A percentile compares a stretch with the other conserved stretches of the same genome.
These are phyloP conservation scores for Pelusios castaneus DNA, from an alignment of 2,113 vertebrate species.

Conservation along the genomic window DNA sequence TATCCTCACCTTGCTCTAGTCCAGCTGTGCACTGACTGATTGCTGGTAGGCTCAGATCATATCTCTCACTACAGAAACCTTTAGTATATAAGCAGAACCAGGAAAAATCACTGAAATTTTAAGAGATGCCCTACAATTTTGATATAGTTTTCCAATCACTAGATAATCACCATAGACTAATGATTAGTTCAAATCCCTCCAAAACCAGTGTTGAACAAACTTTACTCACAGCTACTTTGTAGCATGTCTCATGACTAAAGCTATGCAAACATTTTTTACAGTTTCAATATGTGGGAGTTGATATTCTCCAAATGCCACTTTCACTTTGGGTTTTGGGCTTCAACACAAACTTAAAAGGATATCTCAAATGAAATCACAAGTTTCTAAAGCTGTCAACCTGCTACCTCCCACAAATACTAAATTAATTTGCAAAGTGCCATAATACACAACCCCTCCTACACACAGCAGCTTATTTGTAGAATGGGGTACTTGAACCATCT, in stretches of 20 bases:
- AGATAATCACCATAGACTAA: neutral
- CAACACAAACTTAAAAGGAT: neutral
- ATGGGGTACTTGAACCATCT: neutral
- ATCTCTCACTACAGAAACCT: neutral
- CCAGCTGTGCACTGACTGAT: neutral
- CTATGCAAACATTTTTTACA: neutral
- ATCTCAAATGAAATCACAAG: neutral
- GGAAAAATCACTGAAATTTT: neutral
- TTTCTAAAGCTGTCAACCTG: slow-evolving; percentile 41
- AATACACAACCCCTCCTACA: neutral
- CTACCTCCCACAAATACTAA: neutral
- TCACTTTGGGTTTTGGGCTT: neutral
- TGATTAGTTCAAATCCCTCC: neutral
- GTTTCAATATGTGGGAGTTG: neutral
- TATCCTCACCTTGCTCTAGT: neutral
- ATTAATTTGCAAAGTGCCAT: neutral
- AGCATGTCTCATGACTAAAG: neutral
- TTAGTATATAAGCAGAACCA: neutral
- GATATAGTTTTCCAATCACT: neutral
- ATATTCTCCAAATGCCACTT: neutral
- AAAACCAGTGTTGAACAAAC: neutral
- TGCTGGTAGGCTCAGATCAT: neutral
- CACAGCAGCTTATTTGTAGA: neutral
- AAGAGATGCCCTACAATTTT: neutral
- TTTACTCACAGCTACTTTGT: neutral